Evolutionary conservation across 2,113 vertebrate species (phyloP), one percentile per base, ranked within the genome.

Genomic region (Numida meleagris): DNA sequence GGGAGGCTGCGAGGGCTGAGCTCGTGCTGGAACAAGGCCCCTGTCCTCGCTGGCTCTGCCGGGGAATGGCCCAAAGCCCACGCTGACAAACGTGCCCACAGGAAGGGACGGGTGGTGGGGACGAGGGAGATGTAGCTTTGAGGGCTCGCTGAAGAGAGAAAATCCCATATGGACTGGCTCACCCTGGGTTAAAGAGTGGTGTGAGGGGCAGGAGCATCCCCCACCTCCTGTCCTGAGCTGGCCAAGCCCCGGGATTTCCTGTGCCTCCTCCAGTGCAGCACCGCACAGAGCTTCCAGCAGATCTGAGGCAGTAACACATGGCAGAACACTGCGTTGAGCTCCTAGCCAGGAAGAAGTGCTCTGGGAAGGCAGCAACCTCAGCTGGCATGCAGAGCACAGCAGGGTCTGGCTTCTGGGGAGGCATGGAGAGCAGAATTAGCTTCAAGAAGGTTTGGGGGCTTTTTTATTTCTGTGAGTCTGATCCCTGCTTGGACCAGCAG

Each of bases 361-460:
- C 94, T 89, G 89, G 84, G 82, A 83, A 94, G 82, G 94, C 93
- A 96, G 91, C 87, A 95, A 95, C 92, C 93, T 95, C 94, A 92
- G 74, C 7, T 94, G 94, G 95, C 95, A 94, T 75, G 91, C 5
- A 18, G 67, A 89, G 84, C 91, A 72, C 89, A 95, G 90, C 93
- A 90, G 75, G 91, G 71, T 91, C 89, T 79, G 70, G 86, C 95
- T 96, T 90, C 82, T 94, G 46, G 82, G 91, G 89, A 93, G 72
- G 82, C 84, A 88, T 78, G 55, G 40, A 93, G 93, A 94, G 74
- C 84, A 82, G 74, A 91, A 92, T 82, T 87, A 89, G 85, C 95
- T 94, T 80, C 93, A 82, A 95, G 87, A 78, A 91, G 70, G 82
- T 84, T 92, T 72, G 33, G 36, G 63, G 84, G 62, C 42, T 40